These are phyloP conservation scores for Enoplosus armatus DNA, from an alignment of 2,797 vertebrate genomes.

Conservation along the genomic window DNA sequence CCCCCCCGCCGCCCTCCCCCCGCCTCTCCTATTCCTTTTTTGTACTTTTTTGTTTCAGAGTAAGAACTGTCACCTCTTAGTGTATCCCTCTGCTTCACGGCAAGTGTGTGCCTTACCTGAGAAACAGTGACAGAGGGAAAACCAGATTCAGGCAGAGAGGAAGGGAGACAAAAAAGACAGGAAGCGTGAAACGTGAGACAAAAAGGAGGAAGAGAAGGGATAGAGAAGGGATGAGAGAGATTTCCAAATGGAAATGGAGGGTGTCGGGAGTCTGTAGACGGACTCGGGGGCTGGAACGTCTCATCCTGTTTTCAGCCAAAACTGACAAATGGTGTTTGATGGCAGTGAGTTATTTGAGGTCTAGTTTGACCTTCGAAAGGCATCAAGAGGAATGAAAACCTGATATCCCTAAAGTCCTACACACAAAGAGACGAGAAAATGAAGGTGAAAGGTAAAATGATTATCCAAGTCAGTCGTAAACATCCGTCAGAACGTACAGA, in stretches of 20 bases:
- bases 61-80: slow-evolving; percentile 24
- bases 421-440: not conserved
- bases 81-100: slow-evolving; percentile 27
- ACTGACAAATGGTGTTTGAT: slow-evolving; percentile 41
- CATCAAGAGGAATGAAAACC: slow-evolving; percentile 26
- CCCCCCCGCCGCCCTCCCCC: not conserved
- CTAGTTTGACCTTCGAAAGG: slow-evolving; percentile 31
- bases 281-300: slow-evolving; percentile 17
- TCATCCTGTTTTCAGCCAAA: slow-evolving; percentile 34
- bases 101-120: slow-evolving; percentile 18
- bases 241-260: slow-evolving; percentile 58
- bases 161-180: slow-evolving; percentile 8
- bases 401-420: slow-evolving; percentile 9
- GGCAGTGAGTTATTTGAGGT: slow-evolving; percentile 22
- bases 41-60: slow-evolving; percentile 27
- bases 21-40: no score
- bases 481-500: not conserved
- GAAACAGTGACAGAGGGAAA: slow-evolving; percentile 35
- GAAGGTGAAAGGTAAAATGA: not conserved
- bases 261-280: slow-evolving; percentile 2
- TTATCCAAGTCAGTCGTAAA: not conserved
- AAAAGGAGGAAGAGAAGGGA: slow-evolving; percentile 24
- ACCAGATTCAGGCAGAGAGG: slow-evolving; percentile 45
- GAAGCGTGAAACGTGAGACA: slow-evolving; percentile 15
- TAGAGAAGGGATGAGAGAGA: slow-evolving; percentile 39